phyloP scores from a whole-genome alignment of 2,888 invertebrate species.

The Neoscelio sp. region DNA sequence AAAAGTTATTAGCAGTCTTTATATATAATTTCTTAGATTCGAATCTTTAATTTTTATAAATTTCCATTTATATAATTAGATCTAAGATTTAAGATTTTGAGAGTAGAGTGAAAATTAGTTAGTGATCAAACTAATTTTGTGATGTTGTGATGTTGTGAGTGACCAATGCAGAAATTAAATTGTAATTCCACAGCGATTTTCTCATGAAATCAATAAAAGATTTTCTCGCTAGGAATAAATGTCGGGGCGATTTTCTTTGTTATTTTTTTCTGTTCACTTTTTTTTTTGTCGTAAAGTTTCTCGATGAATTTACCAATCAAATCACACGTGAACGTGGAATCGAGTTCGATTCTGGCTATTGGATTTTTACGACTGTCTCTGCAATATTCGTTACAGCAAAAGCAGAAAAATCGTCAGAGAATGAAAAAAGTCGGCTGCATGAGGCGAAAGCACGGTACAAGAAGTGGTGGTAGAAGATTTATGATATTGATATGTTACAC shows the following conservation, averaged over 20 bases:
- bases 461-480: constrained; percentile 42
- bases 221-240: constrained; percentile 15
- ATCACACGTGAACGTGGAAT: constrained; percentile 32
- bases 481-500: constrained; percentile 49
- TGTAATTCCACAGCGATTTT: constrained; percentile 22
- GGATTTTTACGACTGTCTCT: constrained; percentile 54
- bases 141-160: no score
- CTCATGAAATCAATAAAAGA: constrained; percentile 28
- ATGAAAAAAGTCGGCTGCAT: constrained; percentile 24
- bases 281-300: constrained; percentile 30
- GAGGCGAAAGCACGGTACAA: constrained; percentile 34
- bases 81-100: no score
- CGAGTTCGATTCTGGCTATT: constrained; percentile 45
- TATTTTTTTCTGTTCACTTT: constrained; percentile 4
- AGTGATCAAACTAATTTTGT: no score
- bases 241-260: background rate
- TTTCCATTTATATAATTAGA: background rate
- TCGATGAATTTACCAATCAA: constrained; percentile 62
- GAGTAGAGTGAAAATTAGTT: no score
- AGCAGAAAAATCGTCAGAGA: constrained; percentile 43
- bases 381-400: constrained; percentile 56
- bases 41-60: background rate
- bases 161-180: constrained; percentile 17
- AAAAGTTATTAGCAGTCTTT: no score
- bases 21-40: no score